These are phyloP conservation scores for Ranitomeya imitator DNA, from an alignment of 2,113 vertebrate genomes.

Conservation along the genomic window DNA sequence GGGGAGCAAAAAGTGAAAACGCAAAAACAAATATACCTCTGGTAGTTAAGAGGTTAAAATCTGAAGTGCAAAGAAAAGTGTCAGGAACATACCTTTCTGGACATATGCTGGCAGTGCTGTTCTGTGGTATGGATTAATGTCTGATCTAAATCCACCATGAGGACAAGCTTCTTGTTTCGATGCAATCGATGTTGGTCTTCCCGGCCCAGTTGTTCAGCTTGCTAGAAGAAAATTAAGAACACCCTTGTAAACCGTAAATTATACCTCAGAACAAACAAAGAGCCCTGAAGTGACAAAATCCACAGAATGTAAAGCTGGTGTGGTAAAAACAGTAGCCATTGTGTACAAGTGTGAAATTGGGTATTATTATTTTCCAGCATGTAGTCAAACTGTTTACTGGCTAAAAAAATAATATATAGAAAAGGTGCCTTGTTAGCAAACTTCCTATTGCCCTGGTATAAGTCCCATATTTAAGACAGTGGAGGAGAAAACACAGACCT, in stretches of 20 bases:
- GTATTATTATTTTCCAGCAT: background rate
- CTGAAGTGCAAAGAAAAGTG: background rate
- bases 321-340: background rate
- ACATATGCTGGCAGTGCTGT: conserved; percentile 91
- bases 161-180: conserved; percentile 89
- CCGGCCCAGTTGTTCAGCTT: conserved; percentile 89
- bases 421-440: too few relatives aligned
- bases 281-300: background rate
- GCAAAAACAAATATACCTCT: too few relatives aligned
- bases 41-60: background rate
- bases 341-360: too few relatives aligned
- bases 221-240: conserved; percentile 69
- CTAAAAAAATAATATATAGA: too few relatives aligned
- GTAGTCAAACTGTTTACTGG: background rate
- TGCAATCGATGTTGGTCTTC: conserved; percentile 95
- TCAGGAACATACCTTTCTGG: conserved; percentile 81
- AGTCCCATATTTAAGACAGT: too few relatives aligned
- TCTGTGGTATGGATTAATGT: conserved; percentile 97
- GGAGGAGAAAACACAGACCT: too few relatives aligned
- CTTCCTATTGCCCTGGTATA: too few relatives aligned
- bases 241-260: background rate
- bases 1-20: too few relatives aligned
- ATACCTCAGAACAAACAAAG: background rate
- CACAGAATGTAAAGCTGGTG: background rate
- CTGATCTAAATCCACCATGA: conserved; percentile 98